Percentiles rank a stretch among this genome's conserved stretches.
phyloP scores from a whole-genome alignment of 2,797 vertebrate genomes.

The Philypnodon macrostomus region DNA sequence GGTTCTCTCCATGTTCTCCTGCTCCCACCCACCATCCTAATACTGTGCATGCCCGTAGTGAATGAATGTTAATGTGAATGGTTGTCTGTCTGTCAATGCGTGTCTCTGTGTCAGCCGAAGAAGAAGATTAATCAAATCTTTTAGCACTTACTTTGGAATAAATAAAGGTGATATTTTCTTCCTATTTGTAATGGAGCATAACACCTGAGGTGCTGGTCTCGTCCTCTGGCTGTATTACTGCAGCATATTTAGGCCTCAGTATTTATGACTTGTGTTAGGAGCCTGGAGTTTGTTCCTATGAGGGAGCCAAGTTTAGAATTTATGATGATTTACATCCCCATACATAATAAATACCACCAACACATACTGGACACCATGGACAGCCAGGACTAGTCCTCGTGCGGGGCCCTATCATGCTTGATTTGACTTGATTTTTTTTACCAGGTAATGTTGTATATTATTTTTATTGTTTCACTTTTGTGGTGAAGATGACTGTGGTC shows the following conservation, averaged over 20 bases:
- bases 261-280: constrained; percentile 5
- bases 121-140: too few species aligned
- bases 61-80: too few species aligned
- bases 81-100: too few species aligned
- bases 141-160: too few species aligned
- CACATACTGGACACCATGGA: background rate
- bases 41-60: too few species aligned
- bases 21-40: too few species aligned
- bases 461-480: too few species aligned
- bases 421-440: background rate
- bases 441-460: too few species aligned
- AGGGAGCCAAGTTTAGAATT: constrained; percentile 5
- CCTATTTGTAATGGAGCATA: background rate
- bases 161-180: too few species aligned
- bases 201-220: background rate
- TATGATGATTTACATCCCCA: constrained; percentile 10
- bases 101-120: too few species aligned
- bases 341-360: constrained; percentile 4
- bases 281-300: constrained; percentile 8
- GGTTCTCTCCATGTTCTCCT: too few species aligned
- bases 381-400: background rate
- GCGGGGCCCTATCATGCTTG: background rate
- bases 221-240: background rate
- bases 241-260: background rate
- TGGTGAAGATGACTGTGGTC: too few species aligned